Percentiles rank a stretch among this genome's conserved stretches.
Evolutionary conservation across 2,888 invertebrate species (phyloP).

Genomic region (Cenopis cana): DNA sequence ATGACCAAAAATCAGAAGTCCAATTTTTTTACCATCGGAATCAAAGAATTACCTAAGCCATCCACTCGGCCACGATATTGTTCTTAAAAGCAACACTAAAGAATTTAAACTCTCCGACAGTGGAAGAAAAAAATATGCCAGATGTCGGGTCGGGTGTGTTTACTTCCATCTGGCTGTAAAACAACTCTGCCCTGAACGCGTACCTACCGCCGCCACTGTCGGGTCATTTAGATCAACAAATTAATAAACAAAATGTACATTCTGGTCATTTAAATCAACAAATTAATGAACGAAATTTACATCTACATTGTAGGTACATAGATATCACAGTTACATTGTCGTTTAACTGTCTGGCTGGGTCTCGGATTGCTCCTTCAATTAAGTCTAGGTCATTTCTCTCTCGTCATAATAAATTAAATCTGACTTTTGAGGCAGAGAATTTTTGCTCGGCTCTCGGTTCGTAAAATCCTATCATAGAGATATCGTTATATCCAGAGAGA

Average conservation of each 20-base stretch:
- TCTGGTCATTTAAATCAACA: slow-evolving; percentile 22
- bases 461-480: neutral
- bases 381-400: slow-evolving; percentile 6
- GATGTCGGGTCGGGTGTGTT: slow-evolving; percentile 77
- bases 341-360: slow-evolving; percentile 5
- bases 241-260: slow-evolving; percentile 30
- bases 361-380: slow-evolving; percentile 5
- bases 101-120: slow-evolving; percentile 60
- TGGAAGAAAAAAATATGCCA: slow-evolving; percentile 79
- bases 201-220: slow-evolving; percentile 48
- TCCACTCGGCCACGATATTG: slow-evolving; percentile 1
- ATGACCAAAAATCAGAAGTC: no score
- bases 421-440: neutral
- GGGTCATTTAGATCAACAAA: slow-evolving; percentile 25
- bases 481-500: neutral
- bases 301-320: neutral
- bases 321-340: neutral
- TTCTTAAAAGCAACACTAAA: slow-evolving; percentile 47
- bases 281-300: slow-evolving; percentile 28
- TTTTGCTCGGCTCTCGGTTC: neutral
- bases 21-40: neutral
- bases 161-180: slow-evolving; percentile 78
- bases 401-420: slow-evolving; percentile 15
- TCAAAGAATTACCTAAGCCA: neutral
- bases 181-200: slow-evolving; percentile 72